These are phyloP conservation scores for Hylyphantes graminicola DNA, from an alignment of 1,140 invertebrate genomes.

Conservation along the genomic window DNA sequence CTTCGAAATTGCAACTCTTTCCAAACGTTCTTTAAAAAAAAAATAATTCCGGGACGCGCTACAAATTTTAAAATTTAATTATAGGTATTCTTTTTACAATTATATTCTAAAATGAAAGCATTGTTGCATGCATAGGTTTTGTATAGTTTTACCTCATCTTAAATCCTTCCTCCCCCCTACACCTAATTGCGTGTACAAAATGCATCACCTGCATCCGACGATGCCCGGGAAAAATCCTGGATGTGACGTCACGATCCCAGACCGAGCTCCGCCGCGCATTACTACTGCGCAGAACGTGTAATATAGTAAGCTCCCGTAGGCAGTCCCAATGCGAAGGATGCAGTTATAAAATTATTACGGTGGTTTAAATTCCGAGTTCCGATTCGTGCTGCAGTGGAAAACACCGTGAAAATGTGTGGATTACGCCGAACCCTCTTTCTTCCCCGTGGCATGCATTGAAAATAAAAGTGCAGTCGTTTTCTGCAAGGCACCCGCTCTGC, in stretches of 20 bases:
- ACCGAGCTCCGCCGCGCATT: constrained; percentile 26
- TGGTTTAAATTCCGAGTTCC: constrained; percentile 44
- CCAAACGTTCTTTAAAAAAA: no score
- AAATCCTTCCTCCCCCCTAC: constrained; percentile 53
- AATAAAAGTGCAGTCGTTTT: constrained; percentile 48
- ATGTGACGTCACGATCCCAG: constrained; percentile 48
- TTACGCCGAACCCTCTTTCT: background rate
- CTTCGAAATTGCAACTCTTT: no score
- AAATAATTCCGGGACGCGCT: background rate
- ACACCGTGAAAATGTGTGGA: constrained; percentile 49
- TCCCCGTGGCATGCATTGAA: constrained; percentile 1
- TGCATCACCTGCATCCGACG: constrained; percentile 52
- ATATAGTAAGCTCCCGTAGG: constrained; percentile 50
- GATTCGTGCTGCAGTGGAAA: constrained; percentile 36
- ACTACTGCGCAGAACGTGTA: constrained; percentile 58
- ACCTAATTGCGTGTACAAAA: constrained; percentile 43
- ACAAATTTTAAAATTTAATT: background rate
- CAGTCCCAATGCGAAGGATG: constrained; percentile 22
- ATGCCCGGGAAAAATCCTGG: constrained; percentile 53
- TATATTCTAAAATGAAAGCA: no score
- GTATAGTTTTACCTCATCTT: background rate
- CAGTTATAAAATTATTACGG: constrained; percentile 53
- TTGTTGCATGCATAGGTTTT: background rate
- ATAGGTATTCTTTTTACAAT: background rate
- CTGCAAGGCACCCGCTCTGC: constrained; percentile 33